Base-by-base conservation (phyloP, 2,888 invertebrate genomes). In the Eristalis intricaria region DNA sequence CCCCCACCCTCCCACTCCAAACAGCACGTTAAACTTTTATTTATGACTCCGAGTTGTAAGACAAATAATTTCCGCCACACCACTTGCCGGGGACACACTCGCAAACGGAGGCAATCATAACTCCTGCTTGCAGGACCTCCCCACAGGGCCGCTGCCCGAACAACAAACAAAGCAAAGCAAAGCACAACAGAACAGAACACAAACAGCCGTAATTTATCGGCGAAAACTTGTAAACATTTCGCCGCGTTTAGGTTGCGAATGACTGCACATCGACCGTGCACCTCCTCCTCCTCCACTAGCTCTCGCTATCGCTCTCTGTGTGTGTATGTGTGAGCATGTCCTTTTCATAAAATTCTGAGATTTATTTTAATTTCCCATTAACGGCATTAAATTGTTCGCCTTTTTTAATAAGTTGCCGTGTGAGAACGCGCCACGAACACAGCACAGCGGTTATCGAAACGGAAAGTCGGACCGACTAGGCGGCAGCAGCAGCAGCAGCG, bases 311-410 rank as follows among this genome's bases (percentile, higher is more conserved):
- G 19, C 26, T 1, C 26, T 26, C 26, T 26, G 26, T 26, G 26
- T 26, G 26, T 26, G 26, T 1, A 1, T 26, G 26, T 26, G 26
- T 26, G 26, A 26, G 26, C 7, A 19, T 64, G 70, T 71, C 70
- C 70, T 68, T 78, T 78, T 77, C 69, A 77, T 77, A 63, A 78
- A 78, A 78, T 38, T 38, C 1, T 13, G 19, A 74, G 50, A 73
- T 80, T 80, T 74, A 80, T 80, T 70, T 68, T 61, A 74, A 50
- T 73, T 80, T 73, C 32, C 26, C 29, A 22, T 78, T 38, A 63
- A 58, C 50, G 35, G 79, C 66, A 65, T 73, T 79, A 80, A 80
- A 68, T 80, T 80, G 73, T 80, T 66, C 43, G 50, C 50, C n/a
- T 43, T 35, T 79, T 71, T 79, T 66, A 71, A 73, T 73, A 64